These are phyloP conservation scores for Micrasema minimum DNA, from an alignment of 1,140 invertebrate species.

Conservation along the genomic window DNA sequence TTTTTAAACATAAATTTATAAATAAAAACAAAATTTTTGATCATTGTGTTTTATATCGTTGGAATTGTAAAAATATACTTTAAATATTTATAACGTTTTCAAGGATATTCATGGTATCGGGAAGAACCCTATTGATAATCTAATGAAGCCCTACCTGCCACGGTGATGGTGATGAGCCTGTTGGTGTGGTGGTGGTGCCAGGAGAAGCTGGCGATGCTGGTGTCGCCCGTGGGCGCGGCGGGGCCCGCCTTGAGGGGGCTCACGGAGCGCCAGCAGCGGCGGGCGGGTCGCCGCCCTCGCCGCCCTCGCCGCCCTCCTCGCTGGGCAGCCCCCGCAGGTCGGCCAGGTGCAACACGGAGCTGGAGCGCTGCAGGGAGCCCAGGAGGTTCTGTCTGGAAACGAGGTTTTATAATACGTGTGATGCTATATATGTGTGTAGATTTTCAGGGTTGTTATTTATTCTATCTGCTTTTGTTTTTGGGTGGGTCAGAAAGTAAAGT, in stretches of 20 bases:
- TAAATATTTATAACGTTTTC: no score
- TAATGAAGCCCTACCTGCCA: slow-evolving; percentile 63
- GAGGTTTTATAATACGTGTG: no score
- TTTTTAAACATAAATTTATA: no score
- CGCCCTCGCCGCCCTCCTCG: slow-evolving; percentile 80
- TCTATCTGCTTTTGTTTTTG: no score
- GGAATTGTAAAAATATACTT: no score
- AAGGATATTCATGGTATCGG: no score
- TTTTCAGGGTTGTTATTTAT: no score
- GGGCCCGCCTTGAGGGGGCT: slow-evolving; percentile 63
- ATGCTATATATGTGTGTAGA: no score
- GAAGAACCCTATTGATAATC: no score
- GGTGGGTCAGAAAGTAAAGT: no score
- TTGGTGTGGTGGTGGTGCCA: slow-evolving; percentile 87
- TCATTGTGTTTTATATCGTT: no score
- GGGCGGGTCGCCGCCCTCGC: slow-evolving; percentile 65
- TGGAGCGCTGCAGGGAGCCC: slow-evolving; percentile 79
- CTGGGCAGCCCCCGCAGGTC: slow-evolving; percentile 82
- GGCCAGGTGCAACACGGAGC: slow-evolving; percentile 75
- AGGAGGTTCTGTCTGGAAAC: slow-evolving; percentile 76
- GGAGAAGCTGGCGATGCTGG: slow-evolving; percentile 76
- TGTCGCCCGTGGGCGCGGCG: slow-evolving; percentile 64
- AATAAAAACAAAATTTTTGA: no score
- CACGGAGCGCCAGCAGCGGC: slow-evolving; percentile 78
- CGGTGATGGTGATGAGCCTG: slow-evolving; percentile 75